Percentiles rank a stretch among this genome's conserved stretches.
These are phyloP conservation scores for Schizotus pectinicornis DNA, from an alignment of 2,888 invertebrate genomes.

Conservation along the genomic window DNA sequence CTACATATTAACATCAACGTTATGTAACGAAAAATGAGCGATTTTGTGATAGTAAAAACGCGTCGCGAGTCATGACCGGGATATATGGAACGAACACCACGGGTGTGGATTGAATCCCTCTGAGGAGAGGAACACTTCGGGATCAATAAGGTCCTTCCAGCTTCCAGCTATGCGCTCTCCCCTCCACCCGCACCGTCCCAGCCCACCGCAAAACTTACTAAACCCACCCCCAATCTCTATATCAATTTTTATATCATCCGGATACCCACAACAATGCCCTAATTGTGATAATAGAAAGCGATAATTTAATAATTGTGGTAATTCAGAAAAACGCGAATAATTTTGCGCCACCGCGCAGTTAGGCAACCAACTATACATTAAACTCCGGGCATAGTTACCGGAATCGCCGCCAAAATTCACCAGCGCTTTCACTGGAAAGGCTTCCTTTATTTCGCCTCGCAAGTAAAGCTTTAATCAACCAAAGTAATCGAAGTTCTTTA, in stretches of 20 bases:
- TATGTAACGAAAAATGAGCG: slow-evolving; percentile 27
- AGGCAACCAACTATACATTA: neutral
- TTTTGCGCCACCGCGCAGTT: neutral
- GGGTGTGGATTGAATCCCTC: slow-evolving; percentile 50
- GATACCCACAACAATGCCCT: neutral
- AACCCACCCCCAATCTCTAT: slow-evolving; percentile 2
- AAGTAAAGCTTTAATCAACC: no score
- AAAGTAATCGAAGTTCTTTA: no score
- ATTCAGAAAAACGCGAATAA: no score
- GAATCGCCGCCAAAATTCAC: neutral
- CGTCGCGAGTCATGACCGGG: slow-evolving; percentile 40
- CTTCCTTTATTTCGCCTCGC: neutral
- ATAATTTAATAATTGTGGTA: neutral
- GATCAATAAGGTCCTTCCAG: slow-evolving; percentile 56
- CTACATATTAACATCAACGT: slow-evolving; percentile 26
- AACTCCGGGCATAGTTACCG: neutral
- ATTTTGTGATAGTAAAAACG: slow-evolving; percentile 32
- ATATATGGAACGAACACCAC: slow-evolving; percentile 37
- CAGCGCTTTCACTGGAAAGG: neutral
- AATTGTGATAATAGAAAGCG: neutral
- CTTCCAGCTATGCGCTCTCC: slow-evolving; percentile 47
- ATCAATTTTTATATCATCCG: neutral
- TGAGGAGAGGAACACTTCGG: slow-evolving; percentile 47
- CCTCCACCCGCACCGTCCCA: slow-evolving; percentile 15
- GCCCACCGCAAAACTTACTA: slow-evolving; percentile 7